Percentiles rank a stretch among this genome's conserved stretches.
Conservation (phyloP, 2,888 invertebrate genomes). For the Acrocyrtus sp. region DNA sequence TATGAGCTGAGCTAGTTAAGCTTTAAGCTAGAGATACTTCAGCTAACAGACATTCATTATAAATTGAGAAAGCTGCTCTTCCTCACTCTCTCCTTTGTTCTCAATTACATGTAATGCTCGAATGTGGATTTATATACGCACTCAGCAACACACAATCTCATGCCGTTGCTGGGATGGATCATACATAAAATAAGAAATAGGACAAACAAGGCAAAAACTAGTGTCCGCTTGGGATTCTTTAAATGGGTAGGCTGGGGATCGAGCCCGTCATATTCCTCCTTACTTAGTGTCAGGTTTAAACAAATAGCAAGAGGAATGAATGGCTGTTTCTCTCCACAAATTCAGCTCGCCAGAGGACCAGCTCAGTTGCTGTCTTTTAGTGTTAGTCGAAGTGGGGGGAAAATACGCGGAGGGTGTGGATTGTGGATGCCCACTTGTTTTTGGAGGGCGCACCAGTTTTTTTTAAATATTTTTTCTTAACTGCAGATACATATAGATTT, state of each 20-base stretch:
- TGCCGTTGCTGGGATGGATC: no score
- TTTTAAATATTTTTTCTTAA: no score
- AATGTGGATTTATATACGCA: no score
- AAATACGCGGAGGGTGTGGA: no score
- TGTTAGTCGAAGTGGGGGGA: not conserved
- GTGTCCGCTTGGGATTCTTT: constrained; percentile 40
- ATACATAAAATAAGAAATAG: constrained; percentile 46
- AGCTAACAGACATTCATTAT: not conserved
- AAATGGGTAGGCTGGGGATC: constrained; percentile 39
- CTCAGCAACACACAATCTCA: no score
- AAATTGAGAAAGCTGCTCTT: not conserved
- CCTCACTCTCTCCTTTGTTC: not conserved
- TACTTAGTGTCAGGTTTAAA: constrained; percentile 49
- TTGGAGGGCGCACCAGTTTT: no score
- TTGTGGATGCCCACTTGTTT: no score
- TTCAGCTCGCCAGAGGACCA: no score
- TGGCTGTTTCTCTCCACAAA: constrained; percentile 5
- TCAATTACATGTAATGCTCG: not conserved
- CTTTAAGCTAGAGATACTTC: not conserved
- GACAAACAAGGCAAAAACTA: constrained; percentile 45
- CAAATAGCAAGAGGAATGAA: constrained; percentile 34
- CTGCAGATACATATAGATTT: no score
- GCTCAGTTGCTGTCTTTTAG: no score
- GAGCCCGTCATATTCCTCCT: constrained; percentile 44
- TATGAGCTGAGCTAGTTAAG: constrained; percentile 5